Conservation (phyloP, 2,888 invertebrate genomes). For the Cephus rjabovi region DNA sequence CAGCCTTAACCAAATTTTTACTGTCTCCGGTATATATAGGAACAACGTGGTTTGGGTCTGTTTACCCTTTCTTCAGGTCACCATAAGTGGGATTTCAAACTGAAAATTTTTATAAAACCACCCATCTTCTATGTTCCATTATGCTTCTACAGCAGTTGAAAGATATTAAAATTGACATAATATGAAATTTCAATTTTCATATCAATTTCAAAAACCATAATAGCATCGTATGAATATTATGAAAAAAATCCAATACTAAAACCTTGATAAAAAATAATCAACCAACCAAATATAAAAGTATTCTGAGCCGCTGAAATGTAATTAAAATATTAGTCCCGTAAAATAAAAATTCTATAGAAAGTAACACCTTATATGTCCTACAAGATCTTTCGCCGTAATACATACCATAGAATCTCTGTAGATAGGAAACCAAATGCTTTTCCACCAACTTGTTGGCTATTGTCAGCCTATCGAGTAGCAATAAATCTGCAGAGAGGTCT, state of each 20-base stretch:
- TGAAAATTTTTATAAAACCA: no score
- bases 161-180: background rate
- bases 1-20: background rate
- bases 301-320: background rate
- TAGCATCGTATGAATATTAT: no score
- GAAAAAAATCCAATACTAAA: no score
- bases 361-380: background rate
- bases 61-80: background rate
- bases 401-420: constrained; percentile 20
- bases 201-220: no score
- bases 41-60: background rate
- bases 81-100: background rate
- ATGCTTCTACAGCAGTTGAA: no score
- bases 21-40: background rate
- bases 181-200: background rate
- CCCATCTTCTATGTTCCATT: no score
- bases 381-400: background rate
- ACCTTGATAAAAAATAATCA: no score
- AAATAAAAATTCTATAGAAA: background rate
- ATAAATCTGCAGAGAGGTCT: constrained; percentile 57
- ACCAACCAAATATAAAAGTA: background rate
- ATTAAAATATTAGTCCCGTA: background rate
- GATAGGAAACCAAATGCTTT: constrained; percentile 32
- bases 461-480: constrained; percentile 60
- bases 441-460: constrained; percentile 65